Base-by-base conservation (phyloP, 2,888 invertebrate genomes). In the Cylloceria caligata region DNA sequence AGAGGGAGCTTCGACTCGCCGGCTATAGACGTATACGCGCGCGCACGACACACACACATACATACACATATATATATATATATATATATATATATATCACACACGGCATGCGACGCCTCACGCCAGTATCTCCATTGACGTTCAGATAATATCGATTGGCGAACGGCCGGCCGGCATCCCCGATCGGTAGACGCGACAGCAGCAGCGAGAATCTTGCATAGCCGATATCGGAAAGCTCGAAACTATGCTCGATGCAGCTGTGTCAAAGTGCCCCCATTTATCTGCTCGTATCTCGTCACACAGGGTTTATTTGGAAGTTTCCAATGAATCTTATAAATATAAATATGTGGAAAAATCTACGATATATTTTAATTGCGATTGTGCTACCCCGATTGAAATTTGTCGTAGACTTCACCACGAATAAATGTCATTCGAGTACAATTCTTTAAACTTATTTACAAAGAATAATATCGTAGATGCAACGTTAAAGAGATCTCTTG, bases 1-100 rank as follows among this genome's bases (percentile, higher is more conserved):
- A 84, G 83, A 83, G 85, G 86, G 86, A 83, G 86, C 81, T 81
- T 39, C 67, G 69, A 68, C 19, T 71, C 73, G 73, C 52, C 64
- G 49, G 72, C 72, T 65, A 27, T 45, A 42, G 30, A 52, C 39
- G 39, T 36, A 47, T 62, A 65, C 64, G 47, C 55, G n/a, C n/a
- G n/a, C n/a, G n/a, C n/a, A n/a, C n/a, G n/a, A n/a, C n/a, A n/a
- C n/a, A n/a, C n/a, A n/a, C n/a, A n/a, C n/a, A n/a, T n/a, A n/a
- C n/a, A n/a, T n/a, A n/a, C n/a, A 52, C 5, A 52, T 52, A 21
- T 52, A 16, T 57, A 9, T 57, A 7, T 60, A 11, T 60, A 60
- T 34, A 36, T 60, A 34, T 60, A 60, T 57, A 57, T 60, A 19
- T 34, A 34, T 60, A 42, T 27, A 19, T 11, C 36, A 2, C 60